Percentiles rank a stretch among this genome's conserved stretches.
These are phyloP conservation scores for Julus scanicus DNA, from an alignment of 2,888 invertebrate species.

Conservation along the genomic window DNA sequence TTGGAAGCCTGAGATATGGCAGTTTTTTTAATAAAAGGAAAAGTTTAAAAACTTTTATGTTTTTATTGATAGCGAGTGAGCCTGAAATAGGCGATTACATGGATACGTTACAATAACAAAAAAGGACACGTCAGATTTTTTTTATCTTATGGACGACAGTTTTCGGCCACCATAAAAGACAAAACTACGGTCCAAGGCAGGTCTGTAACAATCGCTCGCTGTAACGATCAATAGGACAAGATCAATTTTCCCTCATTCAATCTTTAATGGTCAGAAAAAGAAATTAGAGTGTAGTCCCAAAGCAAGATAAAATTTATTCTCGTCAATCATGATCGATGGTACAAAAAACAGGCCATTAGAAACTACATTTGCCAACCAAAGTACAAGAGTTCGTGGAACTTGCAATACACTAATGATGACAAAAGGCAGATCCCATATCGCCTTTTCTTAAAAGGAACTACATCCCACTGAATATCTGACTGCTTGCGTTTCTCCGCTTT, in stretches of 20 bases:
- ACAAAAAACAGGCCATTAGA: constrained; percentile 45
- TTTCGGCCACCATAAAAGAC: constrained; percentile 45
- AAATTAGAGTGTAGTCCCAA: constrained; percentile 14
- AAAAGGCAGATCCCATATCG: constrained; percentile 43
- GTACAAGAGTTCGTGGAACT: constrained; percentile 31
- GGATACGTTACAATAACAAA: constrained; percentile 45
- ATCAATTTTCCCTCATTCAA: constrained; percentile 43
- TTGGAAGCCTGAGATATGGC: constrained; percentile 32
- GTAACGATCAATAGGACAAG: constrained; percentile 43
- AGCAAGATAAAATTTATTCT: constrained; percentile 45
- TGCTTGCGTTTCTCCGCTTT: background rate
- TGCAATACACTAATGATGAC: constrained; percentile 37
- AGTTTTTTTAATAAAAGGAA: constrained; percentile 43
- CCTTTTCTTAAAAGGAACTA: constrained; percentile 26
- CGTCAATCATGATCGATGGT: constrained; percentile 45
- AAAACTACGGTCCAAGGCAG: constrained; percentile 15
- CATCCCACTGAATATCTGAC: background rate
- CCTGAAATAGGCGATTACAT: constrained; percentile 38
- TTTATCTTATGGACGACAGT: constrained; percentile 40
- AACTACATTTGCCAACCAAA: constrained; percentile 35
- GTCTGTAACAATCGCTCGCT: constrained; percentile 15
- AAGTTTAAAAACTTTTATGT: constrained; percentile 41
- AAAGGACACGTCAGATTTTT: constrained; percentile 45
- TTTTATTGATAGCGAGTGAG: constrained; percentile 39
- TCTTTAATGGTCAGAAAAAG: constrained; percentile 47